Evolutionary conservation across 2,113 vertebrate genomes (phyloP).

Genomic region (Daboia siamensis): DNA sequence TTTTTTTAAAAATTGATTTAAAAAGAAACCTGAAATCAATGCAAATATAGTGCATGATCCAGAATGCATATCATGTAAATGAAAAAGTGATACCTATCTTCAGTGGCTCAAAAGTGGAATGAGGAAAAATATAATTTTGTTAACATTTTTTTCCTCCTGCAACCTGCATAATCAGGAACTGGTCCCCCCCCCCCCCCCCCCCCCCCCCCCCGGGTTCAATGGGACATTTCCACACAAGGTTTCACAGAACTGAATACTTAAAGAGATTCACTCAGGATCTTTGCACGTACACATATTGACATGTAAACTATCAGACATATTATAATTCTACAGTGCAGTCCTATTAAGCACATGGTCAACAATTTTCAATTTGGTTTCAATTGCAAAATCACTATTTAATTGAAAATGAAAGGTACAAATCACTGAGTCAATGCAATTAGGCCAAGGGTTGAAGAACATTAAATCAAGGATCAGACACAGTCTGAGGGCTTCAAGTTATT

Average conservation of each 20-base stretch:
- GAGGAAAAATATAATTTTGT: not conserved
- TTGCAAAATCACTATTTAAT: not conserved
- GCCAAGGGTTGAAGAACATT: not conserved
- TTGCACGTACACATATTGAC: not conserved
- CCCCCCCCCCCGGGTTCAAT: not conserved
- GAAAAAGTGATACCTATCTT: not conserved
- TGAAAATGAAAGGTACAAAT: not conserved
- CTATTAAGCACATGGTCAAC: not conserved
- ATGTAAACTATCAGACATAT: not conserved
- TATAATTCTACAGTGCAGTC: not conserved
- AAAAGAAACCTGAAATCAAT: not conserved
- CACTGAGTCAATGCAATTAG: not conserved
- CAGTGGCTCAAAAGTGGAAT: not conserved
- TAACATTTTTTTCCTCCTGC: not conserved
- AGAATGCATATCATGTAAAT: not conserved
- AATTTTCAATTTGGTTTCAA: not conserved
- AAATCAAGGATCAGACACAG: not conserved
- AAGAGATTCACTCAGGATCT: not conserved
- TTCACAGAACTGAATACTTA: not conserved
- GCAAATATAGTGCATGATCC: not conserved
- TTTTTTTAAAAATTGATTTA: not conserved
- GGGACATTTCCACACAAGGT: not conserved
- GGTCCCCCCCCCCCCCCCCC: too few relatives aligned
- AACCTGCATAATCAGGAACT: not conserved
- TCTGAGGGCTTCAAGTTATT: not conserved